These are phyloP conservation scores for Notarius quadriscutis DNA, from an alignment of 2,113 vertebrate species.

Conservation along the genomic window DNA sequence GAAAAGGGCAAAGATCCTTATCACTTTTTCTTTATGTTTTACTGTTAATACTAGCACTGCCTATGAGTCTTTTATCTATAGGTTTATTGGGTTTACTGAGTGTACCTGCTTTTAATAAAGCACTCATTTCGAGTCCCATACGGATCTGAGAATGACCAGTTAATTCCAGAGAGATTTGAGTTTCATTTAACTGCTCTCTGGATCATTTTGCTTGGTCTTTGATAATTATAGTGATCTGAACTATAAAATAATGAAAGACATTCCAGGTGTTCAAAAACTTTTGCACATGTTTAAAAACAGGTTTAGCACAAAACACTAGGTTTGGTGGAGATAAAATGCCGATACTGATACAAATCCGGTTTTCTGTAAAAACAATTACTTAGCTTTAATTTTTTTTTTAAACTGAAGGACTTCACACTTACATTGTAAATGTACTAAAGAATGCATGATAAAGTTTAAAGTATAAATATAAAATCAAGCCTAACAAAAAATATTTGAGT, in stretches of 20 bases:
- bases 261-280: background rate
- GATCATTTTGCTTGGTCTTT: background rate
- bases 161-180: background rate
- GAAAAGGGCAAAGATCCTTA: background rate
- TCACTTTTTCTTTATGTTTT: background rate
- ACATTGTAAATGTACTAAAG: background rate
- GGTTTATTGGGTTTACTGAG: background rate
- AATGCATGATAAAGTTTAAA: background rate
- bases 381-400: background rate
- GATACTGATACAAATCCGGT: background rate
- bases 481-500: background rate
- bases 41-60: too few species aligned
- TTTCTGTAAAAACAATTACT: background rate
- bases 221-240: background rate
- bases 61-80: background rate
- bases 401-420: background rate
- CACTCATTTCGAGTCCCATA: background rate
- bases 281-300: background rate
- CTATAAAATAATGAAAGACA: background rate
- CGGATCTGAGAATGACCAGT: background rate
- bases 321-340: background rate
- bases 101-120: background rate
- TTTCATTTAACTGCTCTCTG: background rate
- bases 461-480: background rate
- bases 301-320: background rate